A percentile compares a stretch with the other conserved stretches of the same genome.
These are phyloP conservation scores for Neelides folsomi DNA, from an alignment of 2,888 invertebrate genomes.

Conservation along the genomic window DNA sequence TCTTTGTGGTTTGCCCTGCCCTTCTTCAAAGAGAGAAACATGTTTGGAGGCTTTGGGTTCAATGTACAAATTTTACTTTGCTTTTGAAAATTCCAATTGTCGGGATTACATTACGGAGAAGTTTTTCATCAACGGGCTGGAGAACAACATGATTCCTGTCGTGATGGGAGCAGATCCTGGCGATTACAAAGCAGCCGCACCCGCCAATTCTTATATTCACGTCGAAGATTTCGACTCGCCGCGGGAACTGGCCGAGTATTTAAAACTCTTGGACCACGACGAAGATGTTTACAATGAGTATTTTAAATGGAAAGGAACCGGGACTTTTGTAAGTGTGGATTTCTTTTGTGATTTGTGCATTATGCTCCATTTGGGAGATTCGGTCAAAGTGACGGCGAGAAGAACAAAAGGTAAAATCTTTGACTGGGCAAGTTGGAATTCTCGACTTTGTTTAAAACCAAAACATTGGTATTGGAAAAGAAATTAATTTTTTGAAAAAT, in stretches of 20 bases:
- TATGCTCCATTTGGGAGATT: too few species aligned
- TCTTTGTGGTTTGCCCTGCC: constrained; percentile 55
- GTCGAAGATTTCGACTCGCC: constrained; percentile 24
- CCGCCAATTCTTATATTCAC: constrained; percentile 27
- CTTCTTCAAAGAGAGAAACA: constrained; percentile 51
- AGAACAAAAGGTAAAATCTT: too few species aligned
- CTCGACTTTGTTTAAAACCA: too few species aligned
- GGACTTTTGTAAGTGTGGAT: neutral
- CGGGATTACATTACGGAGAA: constrained; percentile 91
- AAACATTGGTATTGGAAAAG: too few species aligned
- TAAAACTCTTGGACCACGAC: constrained; percentile 14
- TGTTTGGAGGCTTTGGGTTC: constrained; percentile 79
- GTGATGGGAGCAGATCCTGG: constrained; percentile 28
- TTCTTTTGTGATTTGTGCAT: too few species aligned
- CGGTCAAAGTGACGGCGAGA: too few species aligned
- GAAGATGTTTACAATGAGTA: constrained; percentile 10
- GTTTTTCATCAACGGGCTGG: constrained; percentile 83
- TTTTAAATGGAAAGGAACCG: constrained; percentile 4
- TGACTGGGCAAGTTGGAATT: too few species aligned
- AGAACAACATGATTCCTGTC: constrained; percentile 34
- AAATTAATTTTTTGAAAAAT: too few species aligned
- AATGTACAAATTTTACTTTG: constrained; percentile 89
- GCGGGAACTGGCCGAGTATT: constrained; percentile 14
- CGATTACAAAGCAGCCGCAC: constrained; percentile 23
- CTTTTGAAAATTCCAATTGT: constrained; percentile 93